Base-by-base conservation (phyloP, 1,140 invertebrate species). In the Ladona fulva region DNA sequence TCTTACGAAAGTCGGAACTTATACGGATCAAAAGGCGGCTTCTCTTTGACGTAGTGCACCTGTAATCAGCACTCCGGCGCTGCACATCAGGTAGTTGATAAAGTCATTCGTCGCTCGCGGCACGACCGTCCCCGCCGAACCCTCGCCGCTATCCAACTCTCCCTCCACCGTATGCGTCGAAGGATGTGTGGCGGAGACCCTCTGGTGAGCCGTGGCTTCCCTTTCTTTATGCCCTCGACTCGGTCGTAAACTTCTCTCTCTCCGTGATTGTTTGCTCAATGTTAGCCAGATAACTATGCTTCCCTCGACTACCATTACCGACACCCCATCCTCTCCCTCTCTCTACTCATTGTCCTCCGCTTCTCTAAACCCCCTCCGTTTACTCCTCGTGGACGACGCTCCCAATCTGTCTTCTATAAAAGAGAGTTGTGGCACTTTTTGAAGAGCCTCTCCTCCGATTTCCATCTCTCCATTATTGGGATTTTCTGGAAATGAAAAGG, bases 241-340 rank as follows among this genome's bases (percentile, higher is more conserved):
- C 52, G 52, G n/a, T 66, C 52, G n/a, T 66, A 66, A 66, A 66
- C 14, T 66, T 66, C 52, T 66, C n/a, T 22, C 52, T 3, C 52
- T 66, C n/a, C 52, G 52, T 66, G 52, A 66, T 66, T 66, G 52
- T 66, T 66, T 66, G 52, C 52, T 66, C 52, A 66, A 66, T 66
- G 52, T 16, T 5, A 6, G 52, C 52, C n/a, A 5, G 52, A 16
- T 66, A 66, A 12, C 52, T 12, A 66, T 66, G 52, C 52, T 19
- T 22, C 52, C n/a, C 52, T 66, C 52, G 3, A 66, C 44, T n/a
- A n/a, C n/a, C n/a, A 66, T 8, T 8, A 37, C 29, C 29, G 52
- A 66, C 52, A 16, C 52, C n/a, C n/a, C 52, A 6, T 66, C n/a
- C 52, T 19, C n/a, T 66, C 52, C n/a, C 52, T 66, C 14, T 12